phyloP scores from a whole-genome alignment of 2,113 vertebrate species.

The Gymnocephalus cernua region DNA sequence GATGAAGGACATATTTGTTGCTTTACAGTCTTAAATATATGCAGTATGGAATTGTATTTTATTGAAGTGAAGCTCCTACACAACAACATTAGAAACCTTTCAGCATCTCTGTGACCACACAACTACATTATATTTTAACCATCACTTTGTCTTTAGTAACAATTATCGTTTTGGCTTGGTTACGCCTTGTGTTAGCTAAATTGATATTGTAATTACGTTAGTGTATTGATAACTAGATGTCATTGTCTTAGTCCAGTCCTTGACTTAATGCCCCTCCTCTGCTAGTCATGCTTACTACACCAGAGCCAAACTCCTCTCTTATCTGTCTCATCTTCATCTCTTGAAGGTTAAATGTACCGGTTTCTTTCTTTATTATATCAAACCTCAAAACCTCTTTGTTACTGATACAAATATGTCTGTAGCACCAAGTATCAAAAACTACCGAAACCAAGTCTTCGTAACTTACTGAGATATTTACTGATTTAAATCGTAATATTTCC shows the following conservation, averaged over 20 bases:
- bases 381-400: not conserved
- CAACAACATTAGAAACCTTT: not conserved
- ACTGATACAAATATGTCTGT: not conserved
- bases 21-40: slow-evolving; percentile 2
- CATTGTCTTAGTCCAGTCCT: slow-evolving; percentile 33
- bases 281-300: not conserved
- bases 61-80: not conserved
- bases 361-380: not conserved
- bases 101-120: not conserved
- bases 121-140: not conserved
- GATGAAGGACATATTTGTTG: slow-evolving; percentile 1
- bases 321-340: not conserved
- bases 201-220: slow-evolving; percentile 27
- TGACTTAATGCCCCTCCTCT: slow-evolving; percentile 14
- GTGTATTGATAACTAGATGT: slow-evolving; percentile 38
- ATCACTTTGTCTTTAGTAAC: not conserved
- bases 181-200: not conserved
- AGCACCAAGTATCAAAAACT: not conserved
- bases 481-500: not conserved
- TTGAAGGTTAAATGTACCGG: not conserved
- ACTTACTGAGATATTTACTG: not conserved
- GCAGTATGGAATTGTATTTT: not conserved
- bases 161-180: not conserved
- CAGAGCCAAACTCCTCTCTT: not conserved
- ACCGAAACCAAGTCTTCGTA: not conserved